Conservation (phyloP, 2,797 vertebrate genomes). For the Limnodromus scolopaceus region DNA sequence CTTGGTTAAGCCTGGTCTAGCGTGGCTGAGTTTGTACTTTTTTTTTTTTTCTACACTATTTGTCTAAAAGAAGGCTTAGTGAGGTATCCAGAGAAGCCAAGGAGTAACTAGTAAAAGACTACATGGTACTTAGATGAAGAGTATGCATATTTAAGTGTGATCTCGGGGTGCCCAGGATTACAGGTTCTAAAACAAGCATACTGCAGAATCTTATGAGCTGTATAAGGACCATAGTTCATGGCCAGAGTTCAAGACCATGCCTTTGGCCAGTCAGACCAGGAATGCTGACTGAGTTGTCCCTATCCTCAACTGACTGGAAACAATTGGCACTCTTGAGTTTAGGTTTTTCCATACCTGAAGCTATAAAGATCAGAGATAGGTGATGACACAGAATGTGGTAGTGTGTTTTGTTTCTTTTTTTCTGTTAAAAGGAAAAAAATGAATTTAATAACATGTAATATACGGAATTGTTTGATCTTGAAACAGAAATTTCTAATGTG, state of each 20-base stretch:
- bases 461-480: background rate
- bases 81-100: background rate
- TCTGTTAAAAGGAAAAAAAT: background rate
- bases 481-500: background rate
- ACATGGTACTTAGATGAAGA: background rate
- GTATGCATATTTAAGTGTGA: background rate
- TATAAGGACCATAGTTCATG: rapidly evolving
- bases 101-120: background rate
- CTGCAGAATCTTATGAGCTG: background rate
- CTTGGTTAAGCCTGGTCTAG: background rate
- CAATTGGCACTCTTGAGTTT: background rate
- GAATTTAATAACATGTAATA: background rate
- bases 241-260: background rate
- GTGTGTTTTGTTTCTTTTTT: background rate
- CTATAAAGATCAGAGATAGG: background rate
- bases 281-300: background rate
- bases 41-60: background rate
- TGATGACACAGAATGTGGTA: background rate
- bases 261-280: background rate
- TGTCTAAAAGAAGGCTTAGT: background rate
- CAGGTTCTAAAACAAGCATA: background rate
- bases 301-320: background rate
- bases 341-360: background rate
- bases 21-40: background rate
- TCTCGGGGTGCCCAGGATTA: background rate